A percentile compares a stretch with the other conserved stretches of the same genome.
phyloP scores from a whole-genome alignment of 2,113 vertebrate species.

The Aviceda subcristata region DNA sequence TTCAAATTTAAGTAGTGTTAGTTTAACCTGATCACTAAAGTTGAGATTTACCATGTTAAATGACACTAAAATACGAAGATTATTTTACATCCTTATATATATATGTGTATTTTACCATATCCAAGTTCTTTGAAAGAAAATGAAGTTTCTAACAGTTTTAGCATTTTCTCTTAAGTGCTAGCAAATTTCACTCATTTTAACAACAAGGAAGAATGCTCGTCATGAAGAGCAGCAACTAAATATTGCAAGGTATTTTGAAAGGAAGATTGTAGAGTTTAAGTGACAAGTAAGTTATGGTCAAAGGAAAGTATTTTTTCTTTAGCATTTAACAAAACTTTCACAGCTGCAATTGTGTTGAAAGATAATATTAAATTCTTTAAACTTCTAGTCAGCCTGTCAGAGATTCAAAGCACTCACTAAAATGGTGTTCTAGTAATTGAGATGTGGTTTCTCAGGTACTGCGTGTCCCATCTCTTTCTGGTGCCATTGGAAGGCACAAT shows the following conservation, averaged over 20 bases:
- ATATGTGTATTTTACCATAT: not conserved
- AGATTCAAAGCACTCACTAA: not conserved
- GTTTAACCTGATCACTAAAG: not conserved
- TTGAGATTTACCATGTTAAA: not conserved
- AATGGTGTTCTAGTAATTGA: not conserved
- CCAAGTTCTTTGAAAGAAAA: not conserved
- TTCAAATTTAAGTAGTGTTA: not conserved
- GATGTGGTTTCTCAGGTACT: not conserved
- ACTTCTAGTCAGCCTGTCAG: not conserved
- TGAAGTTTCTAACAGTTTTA: not conserved
- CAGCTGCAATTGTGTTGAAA: not conserved
- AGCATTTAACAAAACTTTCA: not conserved
- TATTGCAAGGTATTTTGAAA: not conserved
- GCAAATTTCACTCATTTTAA: not conserved
- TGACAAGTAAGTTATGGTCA: not conserved
- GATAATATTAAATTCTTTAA: not conserved
- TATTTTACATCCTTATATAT: not conserved
- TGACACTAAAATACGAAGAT: not conserved
- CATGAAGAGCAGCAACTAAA: not conserved
- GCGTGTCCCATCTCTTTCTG: not conserved
- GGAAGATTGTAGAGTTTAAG: not conserved
- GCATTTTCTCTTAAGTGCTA: not conserved
- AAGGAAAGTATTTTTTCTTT: not conserved
- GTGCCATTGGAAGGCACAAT: accelerated
- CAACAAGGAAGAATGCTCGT: not conserved